Base-by-base conservation (phyloP, 2,113 vertebrate genomes). In the Cyprinodon variegatus region DNA sequence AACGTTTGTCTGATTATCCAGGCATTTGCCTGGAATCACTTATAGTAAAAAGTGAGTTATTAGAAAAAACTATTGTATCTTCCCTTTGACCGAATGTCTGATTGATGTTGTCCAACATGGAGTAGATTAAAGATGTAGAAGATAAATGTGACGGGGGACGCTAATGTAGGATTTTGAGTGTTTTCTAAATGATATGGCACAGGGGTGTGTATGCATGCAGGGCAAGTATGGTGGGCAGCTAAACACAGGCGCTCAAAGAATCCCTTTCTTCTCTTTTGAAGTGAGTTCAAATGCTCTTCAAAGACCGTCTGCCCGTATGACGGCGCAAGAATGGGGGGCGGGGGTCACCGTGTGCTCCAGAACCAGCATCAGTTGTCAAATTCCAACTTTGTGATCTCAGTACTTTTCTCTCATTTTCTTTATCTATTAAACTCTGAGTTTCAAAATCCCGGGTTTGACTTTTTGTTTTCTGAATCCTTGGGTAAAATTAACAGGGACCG, bases 251-350 rank as follows among this genome's bases (percentile, higher is more conserved):
- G 84, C 92, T 92, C 91, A 90, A 90, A 92, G 88, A 93, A 94
- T 93, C 90, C 87, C 90, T 93, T 93, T 93, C 87, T 93, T 92
- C 84, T 93, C 90, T 88, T 95, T 94, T 95, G 93, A 95, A 92
- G 93, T 92, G 89, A 92, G 93, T 93, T 94, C 92, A 94, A 93
- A 94, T 93, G 92, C 83, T 92, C 93, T 94, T 94, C 92, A 94
- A 93, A 93, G 92, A 90, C 73, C 13, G 84, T 88, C 88, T 87
- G 88, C 77, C 82, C 60, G 79, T 88, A 86, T 91, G 88, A 91
- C 37, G 50, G 83, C 39, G 38, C 80, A 61, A 82, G 74, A 39
- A 61, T 75, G 12, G 38, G 40, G 71, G 65, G n/a, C 37, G 29
- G 39, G 36, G 84, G 69, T 68, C 79, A 84, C 84, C 86, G 79